phyloP scores from a whole-genome alignment of 2,888 invertebrate genomes.

The Cinara cedri region DNA sequence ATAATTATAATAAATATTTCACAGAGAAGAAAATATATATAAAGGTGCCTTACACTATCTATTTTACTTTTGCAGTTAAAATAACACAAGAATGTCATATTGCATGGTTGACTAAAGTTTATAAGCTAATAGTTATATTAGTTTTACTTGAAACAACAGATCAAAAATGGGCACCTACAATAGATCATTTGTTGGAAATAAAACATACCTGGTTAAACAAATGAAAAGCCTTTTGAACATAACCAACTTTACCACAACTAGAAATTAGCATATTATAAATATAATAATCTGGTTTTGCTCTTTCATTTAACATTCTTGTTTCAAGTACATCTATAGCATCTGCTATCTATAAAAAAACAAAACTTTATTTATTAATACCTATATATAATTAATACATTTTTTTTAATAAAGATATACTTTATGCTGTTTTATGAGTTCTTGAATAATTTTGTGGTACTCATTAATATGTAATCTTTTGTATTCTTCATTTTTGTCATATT shows the following conservation, averaged over 20 bases:
- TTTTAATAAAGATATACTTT: slow-evolving; percentile 11
- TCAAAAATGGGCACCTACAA: background rate
- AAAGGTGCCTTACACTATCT: too few species aligned
- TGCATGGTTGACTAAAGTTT: too few species aligned
- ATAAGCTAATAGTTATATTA: too few species aligned
- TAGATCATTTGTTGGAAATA: background rate
- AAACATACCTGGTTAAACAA: slow-evolving; percentile 71
- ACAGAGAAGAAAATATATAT: too few species aligned
- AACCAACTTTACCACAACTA: slow-evolving; percentile 82
- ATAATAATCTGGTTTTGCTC: slow-evolving; percentile 78
- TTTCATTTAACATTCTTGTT: slow-evolving; percentile 77
- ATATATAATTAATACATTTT: background rate
- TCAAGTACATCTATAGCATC: slow-evolving; percentile 82
- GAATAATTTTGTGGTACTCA: slow-evolving; percentile 46
- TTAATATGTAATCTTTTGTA: slow-evolving; percentile 43
- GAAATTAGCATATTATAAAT: slow-evolving; percentile 84
- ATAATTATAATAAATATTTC: too few species aligned
- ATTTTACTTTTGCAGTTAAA: too few species aligned
- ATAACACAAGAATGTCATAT: too few species aligned
- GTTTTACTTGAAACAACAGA: too few species aligned
- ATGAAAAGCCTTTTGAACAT: slow-evolving; percentile 83
- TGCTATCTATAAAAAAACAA: slow-evolving; percentile 63
- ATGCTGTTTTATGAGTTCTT: slow-evolving; percentile 48
- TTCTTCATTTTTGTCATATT: slow-evolving; percentile 49
- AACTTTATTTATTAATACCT: background rate